phyloP scores from a whole-genome alignment of 1,140 invertebrate species.

The Microplitis mediator region DNA sequence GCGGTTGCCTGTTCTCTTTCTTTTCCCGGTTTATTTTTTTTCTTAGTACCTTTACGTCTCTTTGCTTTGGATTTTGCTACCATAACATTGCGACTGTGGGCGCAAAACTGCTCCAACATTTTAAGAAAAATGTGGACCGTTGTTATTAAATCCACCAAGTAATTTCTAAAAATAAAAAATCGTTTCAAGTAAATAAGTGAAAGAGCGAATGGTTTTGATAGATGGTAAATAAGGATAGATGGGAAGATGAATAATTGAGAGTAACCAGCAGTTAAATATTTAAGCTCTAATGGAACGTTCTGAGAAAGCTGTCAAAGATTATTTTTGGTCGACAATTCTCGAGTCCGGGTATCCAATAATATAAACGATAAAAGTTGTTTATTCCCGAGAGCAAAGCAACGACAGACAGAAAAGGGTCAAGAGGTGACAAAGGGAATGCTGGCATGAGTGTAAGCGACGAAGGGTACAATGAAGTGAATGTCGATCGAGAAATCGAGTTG shows the following conservation, averaged over 20 bases:
- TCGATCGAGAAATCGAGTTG: constrained; percentile 1
- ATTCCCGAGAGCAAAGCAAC: constrained; percentile 39
- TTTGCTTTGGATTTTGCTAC: constrained; percentile 70
- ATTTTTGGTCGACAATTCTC: constrained; percentile 21
- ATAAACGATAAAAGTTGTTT: constrained; percentile 51
- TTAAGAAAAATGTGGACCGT: constrained; percentile 91
- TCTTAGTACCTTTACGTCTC: constrained; percentile 64
- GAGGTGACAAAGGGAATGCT: constrained; percentile 2
- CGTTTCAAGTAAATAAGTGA: background rate
- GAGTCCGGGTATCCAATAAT: constrained; percentile 28
- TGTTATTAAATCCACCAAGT: constrained; percentile 86
- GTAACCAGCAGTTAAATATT: constrained; percentile 29
- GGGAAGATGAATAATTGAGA: constrained; percentile 6
- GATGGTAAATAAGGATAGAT: background rate
- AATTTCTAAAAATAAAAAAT: constrained; percentile 65
- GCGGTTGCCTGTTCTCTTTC: constrained; percentile 43
- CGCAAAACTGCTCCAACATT: constrained; percentile 84
- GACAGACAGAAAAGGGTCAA: constrained; percentile 16
- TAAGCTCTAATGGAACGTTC: background rate
- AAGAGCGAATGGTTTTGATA: background rate
- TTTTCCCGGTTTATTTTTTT: constrained; percentile 48
- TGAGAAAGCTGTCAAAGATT: constrained; percentile 41
- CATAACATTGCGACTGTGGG: constrained; percentile 71
- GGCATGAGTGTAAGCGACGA: constrained; percentile 16
- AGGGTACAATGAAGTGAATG: constrained; percentile 30